phyloP scores from a whole-genome alignment of 2,113 vertebrate species.

The Acanthochromis polyacanthus region DNA sequence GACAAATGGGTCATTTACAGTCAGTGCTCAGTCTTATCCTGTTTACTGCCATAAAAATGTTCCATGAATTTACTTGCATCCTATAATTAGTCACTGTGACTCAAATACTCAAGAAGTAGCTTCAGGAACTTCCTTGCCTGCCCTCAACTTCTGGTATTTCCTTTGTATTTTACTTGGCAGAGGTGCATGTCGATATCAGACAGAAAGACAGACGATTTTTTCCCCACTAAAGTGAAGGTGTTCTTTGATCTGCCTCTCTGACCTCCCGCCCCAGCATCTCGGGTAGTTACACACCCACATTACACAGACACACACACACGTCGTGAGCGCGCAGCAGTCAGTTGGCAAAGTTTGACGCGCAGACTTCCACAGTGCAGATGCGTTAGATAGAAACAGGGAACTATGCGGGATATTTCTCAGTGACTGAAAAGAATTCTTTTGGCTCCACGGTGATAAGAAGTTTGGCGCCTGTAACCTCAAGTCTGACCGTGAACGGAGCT shows the following conservation, averaged over 20 bases:
- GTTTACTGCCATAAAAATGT: not conserved
- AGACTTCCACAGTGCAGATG: conserved; percentile 15
- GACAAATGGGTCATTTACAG: not conserved
- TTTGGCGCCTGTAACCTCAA: conserved; percentile 63
- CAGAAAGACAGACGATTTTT: not conserved
- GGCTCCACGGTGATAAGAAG: conserved; percentile 64
- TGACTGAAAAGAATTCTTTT: conserved; percentile 38
- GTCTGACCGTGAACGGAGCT: conserved; percentile 73
- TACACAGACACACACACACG: not conserved
- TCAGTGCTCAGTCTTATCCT: not conserved
- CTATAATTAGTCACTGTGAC: not conserved
- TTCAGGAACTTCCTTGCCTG: conserved; percentile 1
- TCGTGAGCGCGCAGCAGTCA: conserved; percentile 26
- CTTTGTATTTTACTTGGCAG: conserved; percentile 9
- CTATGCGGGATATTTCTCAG: conserved; percentile 66
- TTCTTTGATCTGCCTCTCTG: not conserved
- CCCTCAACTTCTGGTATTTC: not conserved
- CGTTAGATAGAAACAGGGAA: conserved; percentile 47
- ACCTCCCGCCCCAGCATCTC: conserved; percentile 19
- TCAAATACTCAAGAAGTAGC: not conserved
- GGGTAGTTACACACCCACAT: not conserved
- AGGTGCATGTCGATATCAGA: not conserved
- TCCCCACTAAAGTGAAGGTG: not conserved
- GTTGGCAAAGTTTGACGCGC: conserved; percentile 57
- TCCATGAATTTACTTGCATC: not conserved